Base-by-base conservation (phyloP, 2,888 invertebrate species). In the Spilarctia lutea region DNA sequence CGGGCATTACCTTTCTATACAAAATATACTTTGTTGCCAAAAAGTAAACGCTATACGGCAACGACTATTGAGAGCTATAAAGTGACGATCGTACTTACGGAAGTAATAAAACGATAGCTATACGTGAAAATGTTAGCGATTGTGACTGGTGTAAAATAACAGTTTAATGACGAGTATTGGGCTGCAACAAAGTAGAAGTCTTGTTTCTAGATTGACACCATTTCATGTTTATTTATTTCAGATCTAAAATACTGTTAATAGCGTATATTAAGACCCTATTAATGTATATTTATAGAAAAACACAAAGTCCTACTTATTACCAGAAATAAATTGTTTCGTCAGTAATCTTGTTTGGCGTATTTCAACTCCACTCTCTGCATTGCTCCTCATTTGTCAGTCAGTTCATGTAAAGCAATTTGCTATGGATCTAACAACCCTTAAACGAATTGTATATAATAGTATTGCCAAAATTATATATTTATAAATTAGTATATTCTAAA, bases 31-130 rank as follows among this genome's bases (percentile, higher is more conserved):
- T 84, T 82, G 79, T 79, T 75, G 85, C 88, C 84, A 82, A 83
- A 88, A 89, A 85, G 88, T 85, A 76, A 86, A 83, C 78, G 77
- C 79, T 79, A 79, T 81, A 81, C 82, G 68, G 83, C 76, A 20
- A 75, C 35, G 72, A 78, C 74, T 79, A 80, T 78, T 77, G 81
- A 74, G 77, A 83, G 85, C 79, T 85, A 89, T 91, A 92, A 91
- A 90, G 85, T 83, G 87, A 87, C 86, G 86, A 84, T 84, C 85
- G 82, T 80, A 80, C 73, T 76, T 82, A 88, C 86, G 92, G 92
- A 93, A 92, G 91, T 86, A 88, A 89, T 93, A 92, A 93, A 93
- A 86, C 74, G 75, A 83, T 81, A 80, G 63, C 66, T 72, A 82
- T 78, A 88, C 85, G 87, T 88, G 89, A 87, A 88, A 86, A 83